A percentile compares a stretch with the other conserved stretches of the same genome.
Conservation (phyloP, 2,888 invertebrate species). For the Heterodera filipjevi region DNA sequence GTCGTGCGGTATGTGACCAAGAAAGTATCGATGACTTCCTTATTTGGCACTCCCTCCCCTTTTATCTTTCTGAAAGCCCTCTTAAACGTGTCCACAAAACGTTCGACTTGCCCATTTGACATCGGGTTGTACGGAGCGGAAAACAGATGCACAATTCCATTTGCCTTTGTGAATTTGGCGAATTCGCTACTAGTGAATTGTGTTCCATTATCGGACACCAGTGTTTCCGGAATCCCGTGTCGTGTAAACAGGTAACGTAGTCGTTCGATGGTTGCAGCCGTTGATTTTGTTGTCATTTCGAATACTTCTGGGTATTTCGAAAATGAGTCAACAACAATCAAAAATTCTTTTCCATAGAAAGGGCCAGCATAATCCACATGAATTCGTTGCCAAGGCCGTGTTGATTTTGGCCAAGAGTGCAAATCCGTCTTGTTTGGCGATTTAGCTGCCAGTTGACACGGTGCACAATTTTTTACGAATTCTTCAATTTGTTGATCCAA, state of each 20-base stretch:
- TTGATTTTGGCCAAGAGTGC: conserved; percentile 56
- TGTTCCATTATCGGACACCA: conserved; percentile 31
- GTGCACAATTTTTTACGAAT: conserved; percentile 42
- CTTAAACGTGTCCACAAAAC: conserved; percentile 28
- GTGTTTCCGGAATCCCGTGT: conserved; percentile 24
- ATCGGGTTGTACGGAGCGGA: conserved; percentile 22
- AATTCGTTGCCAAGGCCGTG: conserved; percentile 64
- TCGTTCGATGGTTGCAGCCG: not conserved
- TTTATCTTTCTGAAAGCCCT: conserved; percentile 20
- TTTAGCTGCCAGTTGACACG: conserved; percentile 44
- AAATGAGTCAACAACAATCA: conserved; percentile 38
- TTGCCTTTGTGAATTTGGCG: not conserved
- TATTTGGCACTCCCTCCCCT: not conserved
- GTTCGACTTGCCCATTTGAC: conserved; percentile 9
- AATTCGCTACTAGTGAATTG: conserved; percentile 25
- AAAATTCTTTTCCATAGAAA: conserved; percentile 54
- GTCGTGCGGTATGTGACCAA: conserved; percentile 26
- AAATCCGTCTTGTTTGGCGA: conserved; percentile 48
- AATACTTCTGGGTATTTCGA: conserved; percentile 28
- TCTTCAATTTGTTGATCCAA: conserved; percentile 48
- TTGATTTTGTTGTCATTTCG: not conserved
- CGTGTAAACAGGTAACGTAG: conserved; percentile 1
- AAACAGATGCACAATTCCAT: conserved; percentile 19
- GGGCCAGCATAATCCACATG: conserved; percentile 68
- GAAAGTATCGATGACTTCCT: conserved; percentile 5